These are phyloP conservation scores for Alitta virens DNA, from an alignment of 2,888 invertebrate species.

Conservation along the genomic window DNA sequence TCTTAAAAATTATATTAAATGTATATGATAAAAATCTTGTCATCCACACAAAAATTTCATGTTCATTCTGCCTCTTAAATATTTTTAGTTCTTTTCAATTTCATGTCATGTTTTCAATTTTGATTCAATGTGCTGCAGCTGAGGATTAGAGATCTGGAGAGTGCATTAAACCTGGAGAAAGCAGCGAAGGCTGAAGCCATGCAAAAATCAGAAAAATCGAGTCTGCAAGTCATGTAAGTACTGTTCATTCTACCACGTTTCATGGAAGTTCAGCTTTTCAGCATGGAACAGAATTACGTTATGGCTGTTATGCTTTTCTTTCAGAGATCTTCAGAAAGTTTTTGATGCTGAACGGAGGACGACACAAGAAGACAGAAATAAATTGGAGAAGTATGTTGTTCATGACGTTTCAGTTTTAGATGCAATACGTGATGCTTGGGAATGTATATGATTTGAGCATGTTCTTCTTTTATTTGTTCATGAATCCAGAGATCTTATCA, in stretches of 20 bases:
- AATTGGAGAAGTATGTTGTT: constrained; percentile 42
- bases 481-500: constrained; percentile 5
- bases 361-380: constrained; percentile 37
- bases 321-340: constrained; percentile 47
- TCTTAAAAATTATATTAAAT: too few species aligned
- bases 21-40: too few species aligned
- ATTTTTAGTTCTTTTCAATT: too few species aligned
- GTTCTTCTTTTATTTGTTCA: not conserved
- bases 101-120: too few species aligned
- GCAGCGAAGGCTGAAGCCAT: constrained; percentile 45
- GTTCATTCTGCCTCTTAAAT: too few species aligned
- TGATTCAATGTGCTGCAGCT: too few species aligned
- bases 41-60: too few species aligned
- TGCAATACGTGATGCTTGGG: too few species aligned
- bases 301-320: constrained; percentile 10
- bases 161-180: constrained; percentile 48
- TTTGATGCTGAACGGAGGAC: constrained; percentile 46
- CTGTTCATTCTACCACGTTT: too few species aligned
- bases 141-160: constrained; percentile 48
- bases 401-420: not conserved
- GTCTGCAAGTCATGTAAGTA: constrained; percentile 37
- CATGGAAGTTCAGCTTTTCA: too few species aligned
- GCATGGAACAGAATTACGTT: too few species aligned
- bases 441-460: too few species aligned
- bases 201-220: constrained; percentile 44